phyloP scores from a whole-genome alignment of 1,140 invertebrate species.

The Drosophila punjabiensis region DNA sequence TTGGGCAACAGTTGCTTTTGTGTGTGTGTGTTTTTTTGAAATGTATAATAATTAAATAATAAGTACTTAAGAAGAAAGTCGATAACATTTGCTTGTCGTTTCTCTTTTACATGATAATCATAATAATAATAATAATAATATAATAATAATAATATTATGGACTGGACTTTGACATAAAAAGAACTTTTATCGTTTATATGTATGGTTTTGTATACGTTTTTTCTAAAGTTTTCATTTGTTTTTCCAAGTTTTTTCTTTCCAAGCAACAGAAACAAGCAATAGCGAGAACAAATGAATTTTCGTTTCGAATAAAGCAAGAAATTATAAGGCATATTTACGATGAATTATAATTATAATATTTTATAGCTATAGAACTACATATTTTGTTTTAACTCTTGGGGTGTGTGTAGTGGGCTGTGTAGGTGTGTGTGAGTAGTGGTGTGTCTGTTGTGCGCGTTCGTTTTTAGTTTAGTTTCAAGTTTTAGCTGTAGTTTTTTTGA shows the following conservation, averaged over 20 bases:
- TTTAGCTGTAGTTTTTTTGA: constrained; percentile 8
- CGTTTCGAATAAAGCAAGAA: constrained; percentile 53
- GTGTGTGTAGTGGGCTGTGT: constrained; percentile 26
- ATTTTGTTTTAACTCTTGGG: constrained; percentile 46
- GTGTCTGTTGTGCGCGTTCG: constrained; percentile 48
- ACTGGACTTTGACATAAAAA: constrained; percentile 67
- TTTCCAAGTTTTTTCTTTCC: constrained; percentile 20
- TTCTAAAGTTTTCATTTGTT: constrained; percentile 22
- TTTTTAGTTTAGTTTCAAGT: constrained; percentile 20
- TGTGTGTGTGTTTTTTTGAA: constrained; percentile 44
- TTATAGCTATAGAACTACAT: constrained; percentile 65
- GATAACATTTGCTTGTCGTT: constrained; percentile 71
- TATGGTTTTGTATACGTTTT: constrained; percentile 18
- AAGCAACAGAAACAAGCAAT: constrained; percentile 76
- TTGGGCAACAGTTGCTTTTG: constrained; percentile 30
- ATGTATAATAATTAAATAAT: constrained; percentile 79
- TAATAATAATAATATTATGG: constrained; percentile 73
- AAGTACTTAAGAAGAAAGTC: constrained; percentile 83
- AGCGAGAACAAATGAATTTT: constrained; percentile 63
- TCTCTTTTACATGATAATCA: constrained; percentile 48
- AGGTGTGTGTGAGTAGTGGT: constrained; percentile 12
- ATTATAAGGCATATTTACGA: constrained; percentile 66
- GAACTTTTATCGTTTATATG: constrained; percentile 29
- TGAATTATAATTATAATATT: constrained; percentile 51
- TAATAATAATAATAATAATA: constrained; percentile 54